A percentile compares a stretch with the other conserved stretches of the same genome.
Evolutionary conservation across 1,140 invertebrate genomes (phyloP).

Genomic region (Dendroctonus ponderosae): DNA sequence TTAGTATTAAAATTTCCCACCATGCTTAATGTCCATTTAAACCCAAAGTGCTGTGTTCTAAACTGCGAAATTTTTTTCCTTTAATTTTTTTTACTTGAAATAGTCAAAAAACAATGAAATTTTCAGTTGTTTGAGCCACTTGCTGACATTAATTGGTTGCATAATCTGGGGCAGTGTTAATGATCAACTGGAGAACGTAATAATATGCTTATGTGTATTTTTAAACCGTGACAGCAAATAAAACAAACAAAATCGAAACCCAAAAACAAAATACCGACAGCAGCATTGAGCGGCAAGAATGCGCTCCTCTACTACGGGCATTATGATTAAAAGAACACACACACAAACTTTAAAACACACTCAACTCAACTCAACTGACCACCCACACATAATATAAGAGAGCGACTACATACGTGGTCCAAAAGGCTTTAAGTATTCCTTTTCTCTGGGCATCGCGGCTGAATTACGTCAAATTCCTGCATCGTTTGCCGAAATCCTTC

Average conservation of each 20-base stretch:
- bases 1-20: no score
- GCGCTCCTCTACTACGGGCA: slow-evolving; percentile 8
- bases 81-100: background rate
- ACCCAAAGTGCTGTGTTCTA: no score
- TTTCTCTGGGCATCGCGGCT: slow-evolving; percentile 14
- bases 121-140: background rate
- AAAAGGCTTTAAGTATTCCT: slow-evolving; percentile 26
- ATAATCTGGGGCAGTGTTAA: background rate
- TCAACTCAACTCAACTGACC: slow-evolving; percentile 23
- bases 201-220: background rate
- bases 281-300: slow-evolving; percentile 5
- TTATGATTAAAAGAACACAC: slow-evolving; percentile 29
- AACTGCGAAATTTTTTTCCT: no score
- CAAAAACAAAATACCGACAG: background rate
- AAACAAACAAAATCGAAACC: background rate
- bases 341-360: slow-evolving; percentile 23
- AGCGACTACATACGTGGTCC: slow-evolving; percentile 22
- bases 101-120: background rate
- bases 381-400: slow-evolving; percentile 24
- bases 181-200: background rate
- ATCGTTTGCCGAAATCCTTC: slow-evolving; percentile 20
- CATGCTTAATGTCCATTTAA: no score
- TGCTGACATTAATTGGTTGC: background rate
- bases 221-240: background rate
- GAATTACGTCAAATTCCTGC: slow-evolving; percentile 17